Percentiles rank a stretch among this genome's conserved stretches.
Conservation (phyloP, 2,113 vertebrate genomes). For the Copsychus sechellarum region DNA sequence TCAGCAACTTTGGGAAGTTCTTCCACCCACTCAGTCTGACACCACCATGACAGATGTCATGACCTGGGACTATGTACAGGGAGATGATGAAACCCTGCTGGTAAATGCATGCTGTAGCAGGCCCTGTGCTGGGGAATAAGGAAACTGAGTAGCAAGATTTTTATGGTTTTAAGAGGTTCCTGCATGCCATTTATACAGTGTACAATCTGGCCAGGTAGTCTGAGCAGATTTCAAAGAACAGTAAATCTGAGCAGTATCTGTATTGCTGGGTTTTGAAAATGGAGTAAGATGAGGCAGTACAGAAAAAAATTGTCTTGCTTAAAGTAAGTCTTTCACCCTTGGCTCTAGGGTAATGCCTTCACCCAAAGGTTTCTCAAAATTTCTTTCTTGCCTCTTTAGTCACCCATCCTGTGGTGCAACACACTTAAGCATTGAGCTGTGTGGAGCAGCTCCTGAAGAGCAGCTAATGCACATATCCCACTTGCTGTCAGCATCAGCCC, state of each 20-base stretch:
- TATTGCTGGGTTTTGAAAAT: not conserved
- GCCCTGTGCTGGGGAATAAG: not conserved
- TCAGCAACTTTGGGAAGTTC: slow-evolving; percentile 34
- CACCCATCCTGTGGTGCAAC: not conserved
- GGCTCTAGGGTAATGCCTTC: not conserved
- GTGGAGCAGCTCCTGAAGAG: not conserved
- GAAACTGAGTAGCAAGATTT: not conserved
- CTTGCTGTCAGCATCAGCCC: fast-evolving
- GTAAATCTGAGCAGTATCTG: not conserved
- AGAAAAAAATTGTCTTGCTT: not conserved
- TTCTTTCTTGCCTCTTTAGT: not conserved
- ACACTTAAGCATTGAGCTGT: not conserved
- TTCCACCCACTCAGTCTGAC: slow-evolving; percentile 56
- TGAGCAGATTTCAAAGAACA: not conserved
- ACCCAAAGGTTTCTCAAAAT: not conserved
- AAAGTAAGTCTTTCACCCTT: not conserved
- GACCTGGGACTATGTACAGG: not conserved
- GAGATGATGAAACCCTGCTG: slow-evolving; percentile 13
- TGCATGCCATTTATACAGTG: not conserved
- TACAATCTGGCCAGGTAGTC: not conserved
- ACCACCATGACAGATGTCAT: slow-evolving; percentile 43
- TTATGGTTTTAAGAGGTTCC: not conserved
- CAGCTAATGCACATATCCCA: fast-evolving
- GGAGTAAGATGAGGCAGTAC: not conserved
- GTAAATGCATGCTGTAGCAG: not conserved